A percentile compares a stretch with the other conserved stretches of the same genome.
Evolutionary conservation across 64 coral and sea anemone genomes (phyloP).

Genomic region (Cladopsammia gracilis): DNA sequence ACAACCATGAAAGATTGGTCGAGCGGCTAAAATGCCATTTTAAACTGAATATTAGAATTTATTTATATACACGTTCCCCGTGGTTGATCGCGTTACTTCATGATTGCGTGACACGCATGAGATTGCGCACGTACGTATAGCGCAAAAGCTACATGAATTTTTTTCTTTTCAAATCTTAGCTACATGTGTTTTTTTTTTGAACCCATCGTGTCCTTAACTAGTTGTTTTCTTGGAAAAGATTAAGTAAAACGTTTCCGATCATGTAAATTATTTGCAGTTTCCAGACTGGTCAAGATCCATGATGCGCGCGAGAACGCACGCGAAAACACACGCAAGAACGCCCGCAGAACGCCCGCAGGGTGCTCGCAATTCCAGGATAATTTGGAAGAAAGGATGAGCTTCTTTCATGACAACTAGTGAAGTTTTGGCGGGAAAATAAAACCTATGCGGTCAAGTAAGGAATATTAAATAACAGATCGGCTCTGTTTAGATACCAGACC

Average conservation of each 20-base stretch:
- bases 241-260: no score
- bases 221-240: neutral
- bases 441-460: neutral
- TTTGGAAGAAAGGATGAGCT: no score
- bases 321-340: neutral
- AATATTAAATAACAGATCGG: neutral
- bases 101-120: neutral
- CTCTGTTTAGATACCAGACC: neutral
- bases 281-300: no score
- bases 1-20: neutral
- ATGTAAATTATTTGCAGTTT: no score
- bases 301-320: no score
- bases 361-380: no score
- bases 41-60: no score
- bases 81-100: neutral
- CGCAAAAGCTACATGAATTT: no score
- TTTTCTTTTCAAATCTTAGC: no score
- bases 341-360: neutral
- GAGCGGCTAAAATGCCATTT: neutral
- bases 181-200: no score
- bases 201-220: no score
- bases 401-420: neutral
- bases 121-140: neutral
- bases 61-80: neutral
- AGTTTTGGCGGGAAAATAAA: constrained; percentile 23